These are phyloP conservation scores for Acipenser transmontanus DNA, from an alignment of 2,797 vertebrate genomes.

Conservation along the genomic window DNA sequence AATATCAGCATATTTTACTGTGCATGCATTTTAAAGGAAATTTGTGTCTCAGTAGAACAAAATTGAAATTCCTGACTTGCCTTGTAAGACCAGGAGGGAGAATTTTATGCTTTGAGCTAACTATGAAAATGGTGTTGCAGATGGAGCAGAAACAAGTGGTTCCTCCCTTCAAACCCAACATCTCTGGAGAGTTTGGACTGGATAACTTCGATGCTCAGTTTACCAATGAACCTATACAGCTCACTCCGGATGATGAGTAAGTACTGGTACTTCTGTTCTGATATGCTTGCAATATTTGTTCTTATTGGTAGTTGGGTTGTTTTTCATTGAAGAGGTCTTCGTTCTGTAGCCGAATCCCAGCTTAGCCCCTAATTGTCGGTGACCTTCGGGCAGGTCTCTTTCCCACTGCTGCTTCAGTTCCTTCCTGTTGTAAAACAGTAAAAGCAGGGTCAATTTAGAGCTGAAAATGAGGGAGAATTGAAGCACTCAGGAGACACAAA, in stretches of 20 bases:
- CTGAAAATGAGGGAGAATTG: too few species aligned
- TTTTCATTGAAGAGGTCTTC: too few species aligned
- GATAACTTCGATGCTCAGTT: slow-evolving; percentile 98
- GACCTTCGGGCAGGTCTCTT: too few species aligned
- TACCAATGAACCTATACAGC: slow-evolving; percentile 96
- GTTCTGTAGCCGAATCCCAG: too few species aligned
- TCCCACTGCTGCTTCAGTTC: too few species aligned
- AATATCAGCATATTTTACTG: too few species aligned
- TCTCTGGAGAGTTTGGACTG: slow-evolving; percentile 95
- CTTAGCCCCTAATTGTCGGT: too few species aligned
- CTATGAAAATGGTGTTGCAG: slow-evolving; percentile 55
- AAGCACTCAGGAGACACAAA: too few species aligned
- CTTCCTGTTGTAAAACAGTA: too few species aligned
- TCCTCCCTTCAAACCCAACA: slow-evolving; percentile 97
- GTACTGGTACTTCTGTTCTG: slow-evolving; percentile 39
- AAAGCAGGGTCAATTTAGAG: too few species aligned
- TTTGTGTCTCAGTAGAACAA: too few species aligned
- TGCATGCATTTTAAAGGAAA: too few species aligned
- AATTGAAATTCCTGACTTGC: not conserved
- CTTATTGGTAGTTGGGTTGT: not conserved
- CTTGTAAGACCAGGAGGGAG: slow-evolving; percentile 6
- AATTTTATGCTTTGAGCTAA: slow-evolving; percentile 12
- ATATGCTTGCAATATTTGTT: not conserved
- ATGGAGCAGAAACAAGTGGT: slow-evolving; percentile 98
- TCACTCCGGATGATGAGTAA: slow-evolving; percentile 96